These are phyloP conservation scores for Eumeta japonica DNA, from an alignment of 1,140 invertebrate species.

Conservation along the genomic window DNA sequence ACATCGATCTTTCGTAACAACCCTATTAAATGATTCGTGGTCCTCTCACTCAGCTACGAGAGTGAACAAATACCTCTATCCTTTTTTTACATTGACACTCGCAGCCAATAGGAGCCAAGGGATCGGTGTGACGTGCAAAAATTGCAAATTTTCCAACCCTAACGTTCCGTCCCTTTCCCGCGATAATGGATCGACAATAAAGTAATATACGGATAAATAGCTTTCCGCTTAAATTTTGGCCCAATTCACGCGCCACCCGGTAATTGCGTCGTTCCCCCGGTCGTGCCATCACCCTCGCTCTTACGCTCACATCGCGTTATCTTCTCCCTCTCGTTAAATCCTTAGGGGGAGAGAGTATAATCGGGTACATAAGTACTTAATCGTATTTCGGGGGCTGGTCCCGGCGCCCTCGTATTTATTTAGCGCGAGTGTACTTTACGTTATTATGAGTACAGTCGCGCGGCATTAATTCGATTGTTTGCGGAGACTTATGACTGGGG, in stretches of 20 bases:
- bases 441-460: constrained; percentile 23
- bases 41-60: constrained; percentile 9
- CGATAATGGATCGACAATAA: constrained; percentile 52
- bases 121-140: constrained; percentile 21
- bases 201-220: constrained; percentile 54
- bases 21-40: constrained; percentile 13
- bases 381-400: constrained; percentile 41
- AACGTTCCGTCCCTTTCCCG: constrained; percentile 35
- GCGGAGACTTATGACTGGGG: constrained; percentile 39
- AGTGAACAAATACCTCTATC: constrained; percentile 7
- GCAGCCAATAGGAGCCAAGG: too few species aligned
- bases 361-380: constrained; percentile 53
- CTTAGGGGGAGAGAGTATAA: constrained; percentile 30
- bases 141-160: constrained; percentile 40
- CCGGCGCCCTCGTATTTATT: constrained; percentile 44
- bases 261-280: constrained; percentile 46
- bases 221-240: constrained; percentile 53
- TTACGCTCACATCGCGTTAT: constrained; percentile 8
- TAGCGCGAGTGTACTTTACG: constrained; percentile 29
- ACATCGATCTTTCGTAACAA: constrained; percentile 29
- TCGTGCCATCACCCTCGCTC: constrained; percentile 18
- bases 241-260: constrained; percentile 42
- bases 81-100: constrained; percentile 3
- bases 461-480: constrained; percentile 44
- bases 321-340: constrained; percentile 26